Evolutionary conservation across 1,140 invertebrate genomes (phyloP).

Genomic region (Trialeurodes vaporariorum): DNA sequence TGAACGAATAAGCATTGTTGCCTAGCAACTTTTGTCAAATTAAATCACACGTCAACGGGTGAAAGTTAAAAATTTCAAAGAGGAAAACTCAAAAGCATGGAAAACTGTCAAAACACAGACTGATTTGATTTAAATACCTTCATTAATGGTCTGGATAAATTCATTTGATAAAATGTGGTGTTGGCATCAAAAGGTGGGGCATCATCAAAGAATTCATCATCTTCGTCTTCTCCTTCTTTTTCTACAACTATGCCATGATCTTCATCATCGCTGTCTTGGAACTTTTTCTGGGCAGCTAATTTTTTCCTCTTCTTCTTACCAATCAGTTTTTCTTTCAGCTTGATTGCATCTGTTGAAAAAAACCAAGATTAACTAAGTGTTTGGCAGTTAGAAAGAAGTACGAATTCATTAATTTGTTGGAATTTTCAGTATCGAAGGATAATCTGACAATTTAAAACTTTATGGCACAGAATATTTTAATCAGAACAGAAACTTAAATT

Average conservation of each 20-base stretch:
- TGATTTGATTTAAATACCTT: conserved; percentile 45
- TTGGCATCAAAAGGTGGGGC: conserved; percentile 53
- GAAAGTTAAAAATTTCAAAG: no score
- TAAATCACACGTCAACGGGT: no score
- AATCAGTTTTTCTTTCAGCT: conserved; percentile 36
- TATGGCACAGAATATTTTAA: no score
- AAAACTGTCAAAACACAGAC: no score
- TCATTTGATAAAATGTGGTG: conserved; percentile 83
- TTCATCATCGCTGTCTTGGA: conserved; percentile 25
- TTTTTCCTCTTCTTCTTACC: conserved; percentile 32
- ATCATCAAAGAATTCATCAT: conserved; percentile 64
- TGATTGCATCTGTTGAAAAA: conserved; percentile 33
- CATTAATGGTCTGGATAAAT: conserved; percentile 75
- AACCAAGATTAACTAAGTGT: conserved; percentile 9
- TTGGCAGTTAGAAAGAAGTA: background rate
- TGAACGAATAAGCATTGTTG: no score
- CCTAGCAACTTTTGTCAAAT: no score
- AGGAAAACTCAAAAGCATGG: no score
- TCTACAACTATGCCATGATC: conserved; percentile 32
- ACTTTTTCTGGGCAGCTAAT: conserved; percentile 32
- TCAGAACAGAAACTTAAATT: no score
- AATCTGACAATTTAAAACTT: no score
- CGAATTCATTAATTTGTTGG: no score
- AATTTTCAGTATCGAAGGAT: no score
- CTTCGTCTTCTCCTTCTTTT: conserved; percentile 38